Evolutionary conservation across 2,888 invertebrate species (phyloP), one percentile per base, ranked within the genome.

Genomic region (Galeruca laticollis): DNA sequence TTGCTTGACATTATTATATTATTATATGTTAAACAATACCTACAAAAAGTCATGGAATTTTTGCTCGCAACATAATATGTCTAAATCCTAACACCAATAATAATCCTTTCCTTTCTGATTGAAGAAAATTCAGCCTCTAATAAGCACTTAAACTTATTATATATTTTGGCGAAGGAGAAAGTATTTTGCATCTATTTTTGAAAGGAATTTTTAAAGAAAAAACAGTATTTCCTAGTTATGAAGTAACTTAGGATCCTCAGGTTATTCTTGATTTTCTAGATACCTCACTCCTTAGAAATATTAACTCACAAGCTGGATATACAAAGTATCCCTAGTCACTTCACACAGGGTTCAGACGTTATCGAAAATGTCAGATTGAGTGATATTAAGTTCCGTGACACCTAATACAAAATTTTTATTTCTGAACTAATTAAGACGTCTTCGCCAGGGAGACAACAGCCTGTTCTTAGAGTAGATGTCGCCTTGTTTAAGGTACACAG

Each of bases 1-100:
- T n/a, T n/a, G n/a, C n/a, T n/a, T n/a, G n/a, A n/a, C n/a, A n/a
- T n/a, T n/a, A n/a, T n/a, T n/a, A n/a, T n/a, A n/a, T n/a, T n/a
- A n/a, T n/a, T n/a, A n/a, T n/a, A n/a, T n/a, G n/a, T n/a, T n/a
- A n/a, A n/a, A 51, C 21, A 4, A 11, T 47, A 49, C 62, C 4
- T 49, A 21, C 4, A 62, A 51, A 31, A 31, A 31, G 20, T 62
- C 49, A 49, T 62, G 62, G 62, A 21, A 0, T 11, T 60, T 60
- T 15, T 62, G 49, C 26, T 5, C 15, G 2, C 49, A 13, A 13
- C 8, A 54, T 20, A 13, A 10, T 20, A 13, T 37, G 35, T 11
- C 3, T 37, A 3, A 37, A 37, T 37, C 11, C 35, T 37, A 1
- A 10, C 13, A 11, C 13, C 35, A 37, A 11, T 37, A 37, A 37